Evolutionary conservation across 2,797 vertebrate species (phyloP), one percentile per base, ranked within the genome.

Genomic region (Dendrocincla fuliginosa): DNA sequence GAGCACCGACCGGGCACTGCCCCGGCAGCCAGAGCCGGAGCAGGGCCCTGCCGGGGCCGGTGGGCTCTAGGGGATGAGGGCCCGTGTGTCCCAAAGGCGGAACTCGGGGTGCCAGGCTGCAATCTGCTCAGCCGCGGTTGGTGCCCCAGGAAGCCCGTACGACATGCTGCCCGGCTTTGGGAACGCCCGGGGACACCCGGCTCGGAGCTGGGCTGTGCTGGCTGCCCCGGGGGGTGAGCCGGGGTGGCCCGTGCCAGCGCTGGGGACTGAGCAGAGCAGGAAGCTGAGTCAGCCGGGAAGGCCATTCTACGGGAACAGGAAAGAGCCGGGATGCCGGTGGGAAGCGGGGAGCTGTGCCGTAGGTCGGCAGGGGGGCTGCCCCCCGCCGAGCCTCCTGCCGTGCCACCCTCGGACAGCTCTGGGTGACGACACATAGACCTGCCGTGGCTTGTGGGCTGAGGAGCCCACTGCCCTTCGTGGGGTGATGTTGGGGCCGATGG

Each of bases 221-320:
- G 9, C 42, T 20, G 52, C 3, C 18, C 22, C 2, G 3, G 23
- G 18, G 53, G 4, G 42, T 52, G 57, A 55, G 52, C 8, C 3
- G 6, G 16, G 13, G 32, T 13, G 25, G 25, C 42, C 19, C 8
- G 5, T 35, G 50, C 32, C 3, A 5, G 32, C 11, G 10, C 59
- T 71, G 78, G n/a, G 65, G 44, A 82, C 55, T 16, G 75, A 42
- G n/a, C 33, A 14, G 47, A 5, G 68, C 83, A 80, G 89, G 87
- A 95, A 92, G 80, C 85, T 93, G 93, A 94, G 59, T 94, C 84
- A 94, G 77, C 56, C 22, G 28, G 80, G 95, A 84, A 84, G 55
- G 87, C 73, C 47, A 28, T 12, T 57, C 68, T 73, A 47, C 1
- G 27, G 67, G 84, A 92, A 77, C 56, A 89, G 87, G 88, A 78